Percentiles rank a stretch among this genome's conserved stretches.
phyloP scores from a whole-genome alignment of 2,888 invertebrate species.

The Noctua janthe region DNA sequence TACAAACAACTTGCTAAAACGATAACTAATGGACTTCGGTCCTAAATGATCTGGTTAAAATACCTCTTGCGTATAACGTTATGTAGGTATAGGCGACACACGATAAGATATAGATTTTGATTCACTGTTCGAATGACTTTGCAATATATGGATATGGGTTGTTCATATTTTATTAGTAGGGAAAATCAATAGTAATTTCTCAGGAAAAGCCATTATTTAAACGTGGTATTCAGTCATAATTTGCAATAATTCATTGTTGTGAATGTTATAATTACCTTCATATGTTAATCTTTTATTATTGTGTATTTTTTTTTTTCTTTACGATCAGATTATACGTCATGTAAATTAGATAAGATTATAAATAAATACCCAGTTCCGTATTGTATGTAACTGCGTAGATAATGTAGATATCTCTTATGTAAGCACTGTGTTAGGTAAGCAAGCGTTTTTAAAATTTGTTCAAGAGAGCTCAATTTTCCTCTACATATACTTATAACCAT shows the following conservation, averaged over 20 bases:
- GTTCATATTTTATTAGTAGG: background rate
- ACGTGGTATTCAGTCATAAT: background rate
- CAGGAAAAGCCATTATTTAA: background rate
- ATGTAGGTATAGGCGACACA: background rate
- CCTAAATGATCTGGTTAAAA: background rate
- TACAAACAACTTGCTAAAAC: conserved; percentile 21
- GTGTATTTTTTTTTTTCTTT: conserved; percentile 4
- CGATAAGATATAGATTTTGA: conserved; percentile 26
- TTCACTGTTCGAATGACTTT: conserved; percentile 24
- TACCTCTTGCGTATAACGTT: background rate
- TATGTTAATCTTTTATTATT: conserved; percentile 8
- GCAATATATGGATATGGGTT: background rate
- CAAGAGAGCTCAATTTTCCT: conserved; percentile 2
- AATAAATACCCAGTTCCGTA: conserved; percentile 4
- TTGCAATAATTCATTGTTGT: background rate
- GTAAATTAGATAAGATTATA: conserved; percentile 29
- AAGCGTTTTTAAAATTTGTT: conserved; percentile 1
- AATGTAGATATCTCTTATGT: conserved; percentile 11
- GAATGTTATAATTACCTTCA: background rate
- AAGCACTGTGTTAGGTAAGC: background rate
- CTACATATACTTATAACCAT: background rate
- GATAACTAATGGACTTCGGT: conserved; percentile 41
- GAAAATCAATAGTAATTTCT: background rate
- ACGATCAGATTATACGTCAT: conserved; percentile 4
- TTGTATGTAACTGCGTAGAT: background rate